A percentile compares a stretch with the other conserved stretches of the same genome.
Evolutionary conservation across 2,888 invertebrate genomes (phyloP).

Genomic region (Oxytorus armatus): DNA sequence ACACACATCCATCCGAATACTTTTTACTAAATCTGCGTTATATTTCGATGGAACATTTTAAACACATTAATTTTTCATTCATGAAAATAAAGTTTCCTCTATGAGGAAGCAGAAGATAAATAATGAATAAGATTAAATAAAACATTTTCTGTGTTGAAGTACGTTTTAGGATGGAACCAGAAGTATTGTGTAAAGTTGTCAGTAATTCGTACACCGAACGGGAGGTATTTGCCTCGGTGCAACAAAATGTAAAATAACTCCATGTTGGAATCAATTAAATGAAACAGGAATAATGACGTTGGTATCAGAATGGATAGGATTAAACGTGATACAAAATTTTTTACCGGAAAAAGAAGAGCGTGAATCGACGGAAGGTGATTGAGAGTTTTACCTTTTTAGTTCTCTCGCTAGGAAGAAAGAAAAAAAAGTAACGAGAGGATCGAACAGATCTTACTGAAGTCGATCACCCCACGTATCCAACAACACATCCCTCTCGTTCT

Average conservation of each 20-base stretch:
- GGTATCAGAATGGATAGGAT: slow-evolving; percentile 10
- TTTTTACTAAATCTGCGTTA: too few species aligned
- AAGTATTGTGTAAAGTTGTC: too few species aligned
- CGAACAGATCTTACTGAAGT: slow-evolving; percentile 47
- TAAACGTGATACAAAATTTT: not conserved
- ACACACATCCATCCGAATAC: too few species aligned
- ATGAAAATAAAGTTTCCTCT: too few species aligned
- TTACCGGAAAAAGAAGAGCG: slow-evolving; percentile 4
- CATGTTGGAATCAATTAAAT: slow-evolving; percentile 1
- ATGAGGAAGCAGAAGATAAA: too few species aligned
- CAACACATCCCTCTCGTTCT: slow-evolving; percentile 48
- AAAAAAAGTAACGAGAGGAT: slow-evolving; percentile 37
- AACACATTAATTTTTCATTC: too few species aligned
- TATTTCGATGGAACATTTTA: too few species aligned
- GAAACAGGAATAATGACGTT: not conserved
- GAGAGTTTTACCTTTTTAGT: slow-evolving; percentile 35
- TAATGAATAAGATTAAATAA: too few species aligned
- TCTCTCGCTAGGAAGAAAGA: slow-evolving; percentile 1
- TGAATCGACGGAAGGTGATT: slow-evolving; percentile 47
- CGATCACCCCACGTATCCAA: slow-evolving; percentile 56
- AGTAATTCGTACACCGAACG: too few species aligned
- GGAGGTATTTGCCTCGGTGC: too few species aligned
- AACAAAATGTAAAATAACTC: not conserved
- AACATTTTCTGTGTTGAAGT: too few species aligned
- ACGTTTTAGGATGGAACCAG: too few species aligned